phyloP scores from a whole-genome alignment of 2,888 invertebrate species.

The Harmothoe impar region DNA sequence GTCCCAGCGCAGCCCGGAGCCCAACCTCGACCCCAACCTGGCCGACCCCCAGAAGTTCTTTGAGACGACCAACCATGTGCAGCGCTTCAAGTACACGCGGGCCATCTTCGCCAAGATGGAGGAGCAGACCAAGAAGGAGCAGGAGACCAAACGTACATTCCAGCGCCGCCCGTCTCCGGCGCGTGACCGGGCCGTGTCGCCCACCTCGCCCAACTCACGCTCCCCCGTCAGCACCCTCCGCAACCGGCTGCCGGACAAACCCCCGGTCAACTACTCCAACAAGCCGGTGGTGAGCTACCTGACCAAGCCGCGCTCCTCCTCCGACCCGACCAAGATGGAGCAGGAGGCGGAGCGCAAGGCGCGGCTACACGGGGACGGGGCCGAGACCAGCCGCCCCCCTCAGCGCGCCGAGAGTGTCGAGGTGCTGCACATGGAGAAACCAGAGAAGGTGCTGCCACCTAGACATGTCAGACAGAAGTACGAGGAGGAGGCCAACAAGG shows the following conservation, averaged over 20 bases:
- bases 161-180: constrained; percentile 36
- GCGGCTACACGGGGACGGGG: constrained; percentile 38
- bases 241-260: constrained; percentile 23
- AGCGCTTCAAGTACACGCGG: constrained; percentile 81
- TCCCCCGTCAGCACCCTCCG: constrained; percentile 15
- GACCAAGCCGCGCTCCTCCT: constrained; percentile 47
- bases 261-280: constrained; percentile 39
- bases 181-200: constrained; percentile 35
- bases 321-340: constrained; percentile 61
- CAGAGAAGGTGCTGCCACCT: constrained; percentile 48
- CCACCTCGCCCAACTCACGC: constrained; percentile 59
- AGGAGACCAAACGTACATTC: not conserved
- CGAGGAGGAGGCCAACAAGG: constrained; percentile 54
- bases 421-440: not conserved
- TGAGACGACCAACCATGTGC: constrained; percentile 78
- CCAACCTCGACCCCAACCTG: constrained; percentile 44
- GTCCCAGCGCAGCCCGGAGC: constrained; percentile 17
- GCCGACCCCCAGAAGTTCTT: constrained; percentile 65
- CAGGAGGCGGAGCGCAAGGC: constrained; percentile 55
- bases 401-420: constrained; percentile 62
- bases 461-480: constrained; percentile 56
- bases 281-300: constrained; percentile 48
- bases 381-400: not conserved
- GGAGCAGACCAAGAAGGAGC: constrained; percentile 72
- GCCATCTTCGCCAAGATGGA: constrained; percentile 82